Conservation (phyloP, 2,113 vertebrate species). For the Sylvietta virens region DNA sequence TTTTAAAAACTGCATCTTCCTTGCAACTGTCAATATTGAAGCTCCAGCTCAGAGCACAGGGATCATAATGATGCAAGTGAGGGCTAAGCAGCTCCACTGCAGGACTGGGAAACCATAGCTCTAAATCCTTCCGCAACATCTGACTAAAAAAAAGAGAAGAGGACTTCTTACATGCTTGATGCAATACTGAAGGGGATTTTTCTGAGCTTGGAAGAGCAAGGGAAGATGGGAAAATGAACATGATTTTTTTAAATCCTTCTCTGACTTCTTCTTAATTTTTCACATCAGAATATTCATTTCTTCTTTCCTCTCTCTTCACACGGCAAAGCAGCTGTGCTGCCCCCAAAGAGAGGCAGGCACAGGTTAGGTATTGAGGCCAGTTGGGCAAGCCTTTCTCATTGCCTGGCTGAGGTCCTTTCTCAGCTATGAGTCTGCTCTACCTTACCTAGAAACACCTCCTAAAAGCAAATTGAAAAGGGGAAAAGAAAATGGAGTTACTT, state of each 20-base stretch:
- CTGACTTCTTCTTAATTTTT: background rate
- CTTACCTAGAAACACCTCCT: background rate
- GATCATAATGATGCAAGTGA: background rate
- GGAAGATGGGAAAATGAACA: background rate
- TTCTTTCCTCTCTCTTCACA: background rate
- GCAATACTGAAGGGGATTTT: background rate
- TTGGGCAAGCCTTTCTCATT: background rate
- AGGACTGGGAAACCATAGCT: background rate
- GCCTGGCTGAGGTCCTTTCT: background rate
- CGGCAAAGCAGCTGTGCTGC: background rate
- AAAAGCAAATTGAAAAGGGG: background rate
- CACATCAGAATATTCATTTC: background rate
- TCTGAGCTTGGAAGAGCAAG: background rate
- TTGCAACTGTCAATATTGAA: background rate
- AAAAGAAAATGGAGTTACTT: background rate
- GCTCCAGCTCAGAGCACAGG: background rate
- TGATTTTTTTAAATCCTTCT: background rate
- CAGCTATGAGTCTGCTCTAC: background rate
- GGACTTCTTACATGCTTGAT: background rate
- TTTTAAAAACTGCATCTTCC: background rate
- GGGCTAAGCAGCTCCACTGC: background rate
- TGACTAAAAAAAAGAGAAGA: background rate
- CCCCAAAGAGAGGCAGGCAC: background rate
- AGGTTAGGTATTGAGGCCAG: rapidly evolving
- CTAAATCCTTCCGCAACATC: background rate